Evolutionary conservation across 1,140 invertebrate species (phyloP).

Genomic region (Hyles vespertilio): DNA sequence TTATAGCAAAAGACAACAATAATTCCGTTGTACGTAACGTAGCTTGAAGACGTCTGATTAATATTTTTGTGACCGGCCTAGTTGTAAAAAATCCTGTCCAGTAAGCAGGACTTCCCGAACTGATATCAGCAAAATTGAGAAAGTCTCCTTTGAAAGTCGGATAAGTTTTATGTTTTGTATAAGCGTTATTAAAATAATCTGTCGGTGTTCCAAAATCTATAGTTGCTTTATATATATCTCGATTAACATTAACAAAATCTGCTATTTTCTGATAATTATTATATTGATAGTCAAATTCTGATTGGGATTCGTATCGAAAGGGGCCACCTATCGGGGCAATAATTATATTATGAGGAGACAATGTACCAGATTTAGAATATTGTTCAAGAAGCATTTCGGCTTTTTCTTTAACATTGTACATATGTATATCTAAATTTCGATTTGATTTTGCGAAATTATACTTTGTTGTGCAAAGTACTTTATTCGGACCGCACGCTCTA

Average conservation of each 20-base stretch:
- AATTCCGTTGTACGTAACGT: slow-evolving; percentile 89
- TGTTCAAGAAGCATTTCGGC: slow-evolving; percentile 87
- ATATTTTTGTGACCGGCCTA: slow-evolving; percentile 88
- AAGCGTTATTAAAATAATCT: slow-evolving; percentile 86
- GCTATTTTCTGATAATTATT: slow-evolving; percentile 87
- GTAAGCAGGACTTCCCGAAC: slow-evolving; percentile 86
- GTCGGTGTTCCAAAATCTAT: slow-evolving; percentile 88
- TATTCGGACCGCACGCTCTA: slow-evolving; percentile 50
- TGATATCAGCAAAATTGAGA: slow-evolving; percentile 92
- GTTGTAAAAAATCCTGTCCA: slow-evolving; percentile 95
- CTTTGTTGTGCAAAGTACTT: slow-evolving; percentile 36
- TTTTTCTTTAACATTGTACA: slow-evolving; percentile 85
- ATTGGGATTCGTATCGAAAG: slow-evolving; percentile 84
- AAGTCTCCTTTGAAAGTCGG: slow-evolving; percentile 90
- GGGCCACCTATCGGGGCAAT: slow-evolving; percentile 89
- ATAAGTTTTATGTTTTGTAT: slow-evolving; percentile 75
- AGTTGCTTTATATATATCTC: slow-evolving; percentile 82
- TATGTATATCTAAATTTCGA: slow-evolving; percentile 81
- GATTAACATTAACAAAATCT: slow-evolving; percentile 85
- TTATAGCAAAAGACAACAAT: slow-evolving; percentile 84
- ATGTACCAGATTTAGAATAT: slow-evolving; percentile 86
- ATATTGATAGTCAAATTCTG: slow-evolving; percentile 92
- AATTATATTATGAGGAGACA: slow-evolving; percentile 88
- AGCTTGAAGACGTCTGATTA: slow-evolving; percentile 86
- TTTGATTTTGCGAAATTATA: slow-evolving; percentile 47